A percentile compares a stretch with the other conserved stretches of the same genome.
phyloP scores from a whole-genome alignment of 1,140 invertebrate species.

The Mycetomoellerius zeteki region DNA sequence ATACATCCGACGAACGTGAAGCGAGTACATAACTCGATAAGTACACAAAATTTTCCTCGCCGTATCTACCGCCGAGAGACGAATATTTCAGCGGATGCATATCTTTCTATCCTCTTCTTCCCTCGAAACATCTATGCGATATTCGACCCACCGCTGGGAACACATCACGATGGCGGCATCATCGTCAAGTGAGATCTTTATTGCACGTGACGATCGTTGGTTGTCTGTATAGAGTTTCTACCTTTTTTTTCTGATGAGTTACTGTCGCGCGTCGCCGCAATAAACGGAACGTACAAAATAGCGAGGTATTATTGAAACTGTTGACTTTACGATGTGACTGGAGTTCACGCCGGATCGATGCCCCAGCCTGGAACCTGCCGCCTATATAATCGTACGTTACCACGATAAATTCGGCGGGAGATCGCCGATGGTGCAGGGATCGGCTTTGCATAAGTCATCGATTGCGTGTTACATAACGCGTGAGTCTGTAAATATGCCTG shows the following conservation, averaged over 20 bases:
- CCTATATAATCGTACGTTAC: constrained; percentile 1
- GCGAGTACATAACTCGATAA: constrained; percentile 78
- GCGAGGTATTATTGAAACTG: constrained; percentile 29
- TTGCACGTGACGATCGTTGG: constrained; percentile 6
- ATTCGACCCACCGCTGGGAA: neutral
- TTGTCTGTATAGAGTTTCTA: constrained; percentile 4
- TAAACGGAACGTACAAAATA: constrained; percentile 24
- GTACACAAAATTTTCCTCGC: constrained; percentile 77
- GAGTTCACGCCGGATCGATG: constrained; percentile 1
- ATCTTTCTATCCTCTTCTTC: neutral
- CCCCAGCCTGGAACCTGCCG: neutral
- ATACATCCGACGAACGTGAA: constrained; percentile 76
- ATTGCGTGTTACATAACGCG: neutral
- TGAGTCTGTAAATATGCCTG: constrained; percentile 9
- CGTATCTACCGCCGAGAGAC: constrained; percentile 60
- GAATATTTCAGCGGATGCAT: constrained; percentile 41
- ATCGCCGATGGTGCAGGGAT: constrained; percentile 1
- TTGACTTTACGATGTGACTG: constrained; percentile 27
- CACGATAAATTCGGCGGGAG: constrained; percentile 15
- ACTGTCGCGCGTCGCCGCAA: constrained; percentile 1
- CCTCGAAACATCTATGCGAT: constrained; percentile 43
- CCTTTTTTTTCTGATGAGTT: neutral
- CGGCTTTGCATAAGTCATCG: constrained; percentile 33
- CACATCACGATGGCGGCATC: neutral
- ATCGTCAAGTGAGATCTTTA: constrained; percentile 19